A percentile compares a stretch with the other conserved stretches of the same genome.
Conservation (phyloP, 2,888 invertebrate species). For the Pristionchus entomophagus region DNA sequence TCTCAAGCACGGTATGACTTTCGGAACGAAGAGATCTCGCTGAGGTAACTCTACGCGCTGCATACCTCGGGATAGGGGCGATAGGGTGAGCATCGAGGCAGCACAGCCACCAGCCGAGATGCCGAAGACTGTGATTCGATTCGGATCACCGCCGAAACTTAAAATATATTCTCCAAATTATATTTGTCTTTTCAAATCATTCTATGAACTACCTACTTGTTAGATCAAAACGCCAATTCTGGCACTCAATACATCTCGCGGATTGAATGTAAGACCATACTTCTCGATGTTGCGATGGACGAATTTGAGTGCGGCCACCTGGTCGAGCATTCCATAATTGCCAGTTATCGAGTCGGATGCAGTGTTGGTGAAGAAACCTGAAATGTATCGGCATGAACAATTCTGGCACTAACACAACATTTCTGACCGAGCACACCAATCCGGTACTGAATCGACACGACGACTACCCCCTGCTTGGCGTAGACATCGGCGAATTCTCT, state of each 20-base stretch:
- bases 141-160: constrained; percentile 63
- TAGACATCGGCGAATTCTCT: constrained; percentile 60
- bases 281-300: constrained; percentile 58
- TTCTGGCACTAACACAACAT: too few relatives aligned
- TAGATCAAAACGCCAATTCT: too few relatives aligned
- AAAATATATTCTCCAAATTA: too few relatives aligned
- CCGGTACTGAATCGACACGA: constrained; percentile 93
- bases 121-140: constrained; percentile 64
- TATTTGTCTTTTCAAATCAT: too few relatives aligned
- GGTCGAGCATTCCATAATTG: constrained; percentile 70
- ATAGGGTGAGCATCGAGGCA: constrained; percentile 61
- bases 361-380: constrained; percentile 9
- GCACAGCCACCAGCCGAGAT: constrained; percentile 66
- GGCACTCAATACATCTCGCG: too few relatives aligned
- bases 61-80: constrained; percentile 53
- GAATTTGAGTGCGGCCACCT: constrained; percentile 64
- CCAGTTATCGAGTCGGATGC: constrained; percentile 52
- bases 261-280: neutral
- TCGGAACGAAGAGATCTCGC: too few relatives aligned
- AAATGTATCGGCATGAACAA: too few relatives aligned
- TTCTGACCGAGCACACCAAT: constrained; percentile 87
- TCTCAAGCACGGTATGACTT: too few relatives aligned
- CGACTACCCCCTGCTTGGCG: constrained; percentile 85
- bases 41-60: too few relatives aligned
- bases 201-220: too few relatives aligned